Conservation (phyloP, 2,797 vertebrate genomes). For the Odontamblyopus lacepedii region DNA sequence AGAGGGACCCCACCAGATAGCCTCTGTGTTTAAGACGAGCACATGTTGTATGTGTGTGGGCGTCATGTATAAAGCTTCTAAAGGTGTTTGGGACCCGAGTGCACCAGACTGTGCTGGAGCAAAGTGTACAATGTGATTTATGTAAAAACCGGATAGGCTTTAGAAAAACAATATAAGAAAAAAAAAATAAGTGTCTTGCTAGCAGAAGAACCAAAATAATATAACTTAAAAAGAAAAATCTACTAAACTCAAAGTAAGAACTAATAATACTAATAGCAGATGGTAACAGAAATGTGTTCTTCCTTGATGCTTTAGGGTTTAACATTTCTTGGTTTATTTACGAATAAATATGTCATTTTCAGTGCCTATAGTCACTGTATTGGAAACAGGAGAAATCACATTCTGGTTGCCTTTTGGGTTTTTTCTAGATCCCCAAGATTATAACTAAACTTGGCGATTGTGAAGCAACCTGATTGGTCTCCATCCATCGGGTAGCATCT, state of each 20-base stretch:
- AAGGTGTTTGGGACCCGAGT: conserved; percentile 84
- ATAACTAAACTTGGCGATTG: conserved; percentile 99
- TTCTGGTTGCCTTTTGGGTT: conserved; percentile 73
- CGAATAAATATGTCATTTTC: not conserved
- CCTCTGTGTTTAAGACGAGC: conserved; percentile 76
- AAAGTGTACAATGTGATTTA: conserved; percentile 76
- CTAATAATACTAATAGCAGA: conserved; percentile 1
- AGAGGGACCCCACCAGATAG: conserved; percentile 77
- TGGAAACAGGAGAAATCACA: conserved; percentile 11
- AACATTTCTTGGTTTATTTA: not conserved
- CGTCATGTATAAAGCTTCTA: conserved; percentile 66
- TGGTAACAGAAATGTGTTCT: not conserved
- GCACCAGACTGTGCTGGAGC: conserved; percentile 83
- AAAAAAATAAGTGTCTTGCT: conserved; percentile 13
- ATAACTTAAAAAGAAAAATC: conserved; percentile 43
- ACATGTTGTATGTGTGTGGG: conserved; percentile 71
- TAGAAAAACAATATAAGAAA: conserved; percentile 32
- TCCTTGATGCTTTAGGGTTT: not conserved
- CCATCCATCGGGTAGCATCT: conserved; percentile 99
- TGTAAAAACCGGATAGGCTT: conserved; percentile 53
- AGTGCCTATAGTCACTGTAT: not conserved
- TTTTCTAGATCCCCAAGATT: conserved; percentile 83
- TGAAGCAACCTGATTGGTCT: conserved; percentile 99
- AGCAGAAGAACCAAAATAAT: conserved; percentile 9
- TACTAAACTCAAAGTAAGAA: conserved; percentile 9